Base-by-base conservation (phyloP, 2,113 vertebrate genomes). In the Leuciscus idus region DNA sequence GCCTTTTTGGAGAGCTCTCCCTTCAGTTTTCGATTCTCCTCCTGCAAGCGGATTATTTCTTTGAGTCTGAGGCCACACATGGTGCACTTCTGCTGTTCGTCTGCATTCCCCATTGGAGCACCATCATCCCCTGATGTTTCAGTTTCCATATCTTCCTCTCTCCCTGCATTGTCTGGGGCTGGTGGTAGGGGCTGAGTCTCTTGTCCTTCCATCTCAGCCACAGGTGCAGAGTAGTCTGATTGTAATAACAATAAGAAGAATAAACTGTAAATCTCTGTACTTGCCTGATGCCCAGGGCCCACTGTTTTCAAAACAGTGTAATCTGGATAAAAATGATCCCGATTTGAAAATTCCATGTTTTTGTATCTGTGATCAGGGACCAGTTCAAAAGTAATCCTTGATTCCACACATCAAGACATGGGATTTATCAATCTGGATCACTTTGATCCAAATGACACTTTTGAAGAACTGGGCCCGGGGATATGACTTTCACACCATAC, bases 21-120 rank as follows among this genome's bases (percentile, higher is more conserved):
- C 62, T 66, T 66, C 62, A 66, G 62, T 66, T 66, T 66, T 66
- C 11, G 62, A 66, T 30, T 33, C 62, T 66, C 62, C 28, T 30
- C 26, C n/a, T 66, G 62, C 62, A 66, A 66, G 9, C 62, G 28
- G 2, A 13, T 30, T 66, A 66, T 66, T 66, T 66, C 12, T 15
- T 28, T 28, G 64, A 66, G 64, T 66, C 64, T 66, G 28, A 66
- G 64, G 64, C 64, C 64, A 66, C 64, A 66, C 64, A 66, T 66
- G 64, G 26, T 66, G 64, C 28, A 66, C 3, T 28, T 66, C 64
- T 28, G 64, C 28, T 66, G 28, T 33, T 66, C 64, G 6, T 33
- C 33, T 33, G 33, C 33, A 33, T 33, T 33, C 33, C 33, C 33
- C 33, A 33, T 33, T 33, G 33, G 33, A 33, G 33, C 33, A 33